Conservation (phyloP, 2,797 vertebrate genomes). For the Micrastur ruficollis region DNA sequence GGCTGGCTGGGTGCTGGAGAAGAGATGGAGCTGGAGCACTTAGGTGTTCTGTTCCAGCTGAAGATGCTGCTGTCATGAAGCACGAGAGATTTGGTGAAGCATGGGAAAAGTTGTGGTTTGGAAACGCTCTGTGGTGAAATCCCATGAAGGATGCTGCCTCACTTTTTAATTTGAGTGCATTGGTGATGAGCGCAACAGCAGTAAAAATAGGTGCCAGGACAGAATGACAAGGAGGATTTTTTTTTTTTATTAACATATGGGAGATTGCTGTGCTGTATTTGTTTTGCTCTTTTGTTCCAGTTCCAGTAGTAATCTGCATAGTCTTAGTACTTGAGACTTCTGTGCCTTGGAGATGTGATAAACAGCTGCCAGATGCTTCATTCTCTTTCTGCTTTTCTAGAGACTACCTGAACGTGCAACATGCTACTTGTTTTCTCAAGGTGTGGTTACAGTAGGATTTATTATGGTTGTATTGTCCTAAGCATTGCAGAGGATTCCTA, state of each 20-base stretch:
- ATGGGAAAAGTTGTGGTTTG: neutral
- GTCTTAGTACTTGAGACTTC: neutral
- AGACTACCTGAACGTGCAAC: neutral
- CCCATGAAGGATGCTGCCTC: neutral
- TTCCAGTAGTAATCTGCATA: neutral
- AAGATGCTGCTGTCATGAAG: neutral
- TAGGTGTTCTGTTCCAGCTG: neutral
- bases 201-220: neutral
- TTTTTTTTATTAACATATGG: neutral
- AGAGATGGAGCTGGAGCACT: neutral
- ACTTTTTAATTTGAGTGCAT: neutral
- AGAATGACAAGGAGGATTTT: neutral
- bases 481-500: neutral
- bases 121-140: neutral
- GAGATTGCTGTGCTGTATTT: neutral
- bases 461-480: neutral
- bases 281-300: neutral
- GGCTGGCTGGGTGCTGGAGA: neutral
- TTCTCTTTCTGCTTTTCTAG: neutral
- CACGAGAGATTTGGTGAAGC: neutral
- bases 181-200: neutral
- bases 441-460: neutral
- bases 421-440: neutral
- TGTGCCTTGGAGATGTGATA: neutral
- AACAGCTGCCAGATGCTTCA: neutral